Conservation (phyloP, 1,140 invertebrate species). For the Thaumatotibia leucotreta region DNA sequence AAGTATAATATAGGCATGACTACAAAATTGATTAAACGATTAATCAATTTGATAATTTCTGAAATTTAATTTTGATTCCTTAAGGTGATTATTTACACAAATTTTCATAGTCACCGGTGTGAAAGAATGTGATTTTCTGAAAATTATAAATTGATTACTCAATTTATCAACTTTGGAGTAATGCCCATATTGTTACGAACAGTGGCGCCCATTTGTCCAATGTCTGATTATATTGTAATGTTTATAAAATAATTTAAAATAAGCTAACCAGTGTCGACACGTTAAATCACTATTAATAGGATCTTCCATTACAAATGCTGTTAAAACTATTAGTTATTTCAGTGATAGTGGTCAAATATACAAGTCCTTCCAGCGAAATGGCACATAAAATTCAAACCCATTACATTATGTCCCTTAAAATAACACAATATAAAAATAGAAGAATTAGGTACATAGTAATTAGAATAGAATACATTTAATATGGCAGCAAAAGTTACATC, state of each 20-base stretch:
- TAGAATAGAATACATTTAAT: slow-evolving; percentile 20
- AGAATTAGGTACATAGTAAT: slow-evolving; percentile 17
- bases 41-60: too few relatives aligned
- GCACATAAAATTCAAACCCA: not conserved
- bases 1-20: too few relatives aligned
- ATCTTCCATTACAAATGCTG: not conserved
- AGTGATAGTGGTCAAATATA: not conserved
- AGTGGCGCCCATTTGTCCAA: too few relatives aligned
- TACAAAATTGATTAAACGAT: too few relatives aligned
- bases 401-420: slow-evolving; percentile 13
- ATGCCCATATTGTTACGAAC: too few relatives aligned
- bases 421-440: slow-evolving; percentile 17
- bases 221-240: not conserved
- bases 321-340: not conserved
- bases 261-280: not conserved
- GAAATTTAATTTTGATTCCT: too few relatives aligned
- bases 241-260: too few relatives aligned
- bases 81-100: too few relatives aligned
- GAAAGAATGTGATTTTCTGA: too few relatives aligned
- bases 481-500: slow-evolving; percentile 32
- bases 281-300: not conserved
- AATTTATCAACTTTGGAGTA: too few relatives aligned
- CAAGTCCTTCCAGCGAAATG: not conserved
- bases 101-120: too few relatives aligned
- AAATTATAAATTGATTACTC: too few relatives aligned